Conservation (phyloP, 2,888 invertebrate genomes). For the Altica lythri region DNA sequence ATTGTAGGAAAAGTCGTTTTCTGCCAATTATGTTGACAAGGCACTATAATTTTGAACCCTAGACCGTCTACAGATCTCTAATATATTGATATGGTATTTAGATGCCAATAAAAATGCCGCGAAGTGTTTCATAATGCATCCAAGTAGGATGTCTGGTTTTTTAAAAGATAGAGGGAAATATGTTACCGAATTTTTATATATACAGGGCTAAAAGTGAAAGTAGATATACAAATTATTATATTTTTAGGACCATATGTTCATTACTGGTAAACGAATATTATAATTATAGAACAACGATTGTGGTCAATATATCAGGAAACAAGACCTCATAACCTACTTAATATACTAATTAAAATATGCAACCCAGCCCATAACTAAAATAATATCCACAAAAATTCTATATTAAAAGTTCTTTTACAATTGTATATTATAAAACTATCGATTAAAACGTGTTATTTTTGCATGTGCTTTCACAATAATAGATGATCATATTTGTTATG, state of each 20-base stretch:
- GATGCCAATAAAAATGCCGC: constrained; percentile 58
- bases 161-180: constrained; percentile 25
- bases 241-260: no score
- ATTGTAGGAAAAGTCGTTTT: constrained; percentile 28
- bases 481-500: background rate
- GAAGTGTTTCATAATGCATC: constrained; percentile 58
- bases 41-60: constrained; percentile 43
- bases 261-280: no score
- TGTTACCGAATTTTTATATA: background rate
- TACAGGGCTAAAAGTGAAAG: background rate
- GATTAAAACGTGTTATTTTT: no score
- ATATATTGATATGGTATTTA: constrained; percentile 58
- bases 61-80: constrained; percentile 44
- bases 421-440: no score
- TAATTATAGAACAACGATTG: no score
- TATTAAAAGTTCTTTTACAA: no score
- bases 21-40: constrained; percentile 43
- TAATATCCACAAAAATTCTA: no score
- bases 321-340: no score
- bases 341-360: no score
- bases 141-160: constrained; percentile 42
- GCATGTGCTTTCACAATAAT: no score
- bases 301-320: no score
- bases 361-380: no score
- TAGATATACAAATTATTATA: background rate